phyloP scores from a whole-genome alignment of 64 coral and sea anemone species.

The Hydrozoanthus tunicans region DNA sequence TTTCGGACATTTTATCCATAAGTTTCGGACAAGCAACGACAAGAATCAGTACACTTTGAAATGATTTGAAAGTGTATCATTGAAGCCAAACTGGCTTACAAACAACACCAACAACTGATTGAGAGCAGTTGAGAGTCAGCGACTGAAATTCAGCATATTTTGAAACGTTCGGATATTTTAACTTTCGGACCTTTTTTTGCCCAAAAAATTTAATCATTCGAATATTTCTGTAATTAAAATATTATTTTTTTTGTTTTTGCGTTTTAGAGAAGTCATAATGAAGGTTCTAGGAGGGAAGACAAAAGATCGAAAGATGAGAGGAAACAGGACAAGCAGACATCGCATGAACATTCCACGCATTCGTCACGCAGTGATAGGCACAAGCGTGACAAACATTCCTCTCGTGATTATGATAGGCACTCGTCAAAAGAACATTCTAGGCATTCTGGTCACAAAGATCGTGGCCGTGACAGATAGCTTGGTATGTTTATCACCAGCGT shows the following conservation, averaged over 20 bases:
- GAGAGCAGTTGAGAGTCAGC: too few species aligned
- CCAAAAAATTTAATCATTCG: too few species aligned
- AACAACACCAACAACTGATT: too few species aligned
- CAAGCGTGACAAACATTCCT: constrained; percentile 8
- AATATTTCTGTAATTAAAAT: too few species aligned
- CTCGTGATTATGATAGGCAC: constrained; percentile 37
- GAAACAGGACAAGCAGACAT: background rate
- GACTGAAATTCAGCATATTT: too few species aligned
- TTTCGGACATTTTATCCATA: too few species aligned
- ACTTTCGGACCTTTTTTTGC: too few species aligned
- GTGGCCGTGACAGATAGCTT: background rate
- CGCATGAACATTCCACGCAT: background rate
- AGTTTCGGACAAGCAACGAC: too few species aligned
- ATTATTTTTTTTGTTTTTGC: background rate
- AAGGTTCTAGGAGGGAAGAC: background rate
- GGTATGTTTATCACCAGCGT: background rate
- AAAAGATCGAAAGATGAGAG: constrained; percentile 1
- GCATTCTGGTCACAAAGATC: background rate
- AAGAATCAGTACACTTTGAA: too few species aligned
- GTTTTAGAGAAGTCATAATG: background rate
- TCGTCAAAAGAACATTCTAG: constrained; percentile 23
- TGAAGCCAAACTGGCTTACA: too few species aligned
- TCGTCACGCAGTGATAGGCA: constrained; percentile 33
- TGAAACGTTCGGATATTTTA: too few species aligned
- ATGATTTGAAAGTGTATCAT: too few species aligned